Conservation (phyloP, 2,888 invertebrate genomes). For the Andrena praecox region DNA sequence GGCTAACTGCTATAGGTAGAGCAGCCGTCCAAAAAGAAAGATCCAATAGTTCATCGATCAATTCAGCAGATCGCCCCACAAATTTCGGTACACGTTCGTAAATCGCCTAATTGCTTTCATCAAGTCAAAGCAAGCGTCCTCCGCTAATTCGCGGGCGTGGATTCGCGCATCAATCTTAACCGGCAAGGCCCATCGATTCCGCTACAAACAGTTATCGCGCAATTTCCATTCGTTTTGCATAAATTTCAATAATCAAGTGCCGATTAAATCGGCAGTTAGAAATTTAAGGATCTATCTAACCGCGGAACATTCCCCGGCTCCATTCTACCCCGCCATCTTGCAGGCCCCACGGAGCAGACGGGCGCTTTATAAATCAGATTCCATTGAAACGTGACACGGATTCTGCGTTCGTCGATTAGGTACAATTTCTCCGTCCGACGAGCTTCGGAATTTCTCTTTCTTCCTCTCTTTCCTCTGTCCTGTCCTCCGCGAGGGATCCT, state of each 20-base stretch:
- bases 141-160: background rate
- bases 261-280: background rate
- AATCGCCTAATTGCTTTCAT: slow-evolving; percentile 21
- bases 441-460: slow-evolving; percentile 15
- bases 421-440: slow-evolving; percentile 12
- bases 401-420: slow-evolving; percentile 15
- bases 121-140: background rate
- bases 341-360: too few relatives aligned
- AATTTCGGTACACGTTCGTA: slow-evolving; percentile 19
- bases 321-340: too few relatives aligned
- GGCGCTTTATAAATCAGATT: slow-evolving; percentile 13
- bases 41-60: background rate
- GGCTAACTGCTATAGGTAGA: slow-evolving; percentile 8
- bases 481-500: background rate
- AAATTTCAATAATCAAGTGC: slow-evolving; percentile 1
- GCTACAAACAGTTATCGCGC: slow-evolving; percentile 7
- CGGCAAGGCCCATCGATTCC: background rate
- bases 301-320: too few relatives aligned
- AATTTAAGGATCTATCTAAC: background rate
- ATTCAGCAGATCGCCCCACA: slow-evolving; percentile 22
- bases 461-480: background rate
- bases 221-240: slow-evolving; percentile 16
- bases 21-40: slow-evolving; percentile 7
- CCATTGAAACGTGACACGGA: slow-evolving; percentile 14
- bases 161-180: slow-evolving; percentile 16